Conservation (phyloP, 2,888 invertebrate species). For the Sinopyrophorus schimmeli region DNA sequence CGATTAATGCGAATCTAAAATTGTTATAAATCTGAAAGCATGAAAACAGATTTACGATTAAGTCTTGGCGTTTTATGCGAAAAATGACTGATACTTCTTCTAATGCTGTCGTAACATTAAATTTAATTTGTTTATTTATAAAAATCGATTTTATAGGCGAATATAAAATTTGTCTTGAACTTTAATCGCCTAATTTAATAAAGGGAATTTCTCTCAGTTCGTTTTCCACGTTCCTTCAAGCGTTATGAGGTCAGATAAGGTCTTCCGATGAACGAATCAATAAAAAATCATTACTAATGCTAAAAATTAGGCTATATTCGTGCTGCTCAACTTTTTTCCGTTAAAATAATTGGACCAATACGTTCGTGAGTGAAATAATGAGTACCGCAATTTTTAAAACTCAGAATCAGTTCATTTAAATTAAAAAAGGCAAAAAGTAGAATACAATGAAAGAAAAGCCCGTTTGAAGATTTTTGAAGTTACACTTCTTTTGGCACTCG, state of each 20-base stretch:
- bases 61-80: constrained; percentile 11
- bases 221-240: constrained; percentile 1
- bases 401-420: too few relatives aligned
- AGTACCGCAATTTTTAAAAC: too few relatives aligned
- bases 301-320: too few relatives aligned
- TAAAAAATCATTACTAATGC: not conserved
- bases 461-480: too few relatives aligned
- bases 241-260: constrained; percentile 3
- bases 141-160: not conserved
- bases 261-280: constrained; percentile 1
- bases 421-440: too few relatives aligned
- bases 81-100: not conserved
- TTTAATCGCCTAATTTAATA: constrained; percentile 1
- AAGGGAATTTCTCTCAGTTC: not conserved
- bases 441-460: too few relatives aligned
- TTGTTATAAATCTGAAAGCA: constrained; percentile 12
- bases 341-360: too few relatives aligned
- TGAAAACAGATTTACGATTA: constrained; percentile 11
- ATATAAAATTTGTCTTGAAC: not conserved
- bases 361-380: too few relatives aligned
- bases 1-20: constrained; percentile 13
- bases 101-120: not conserved
- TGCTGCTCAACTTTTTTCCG: too few relatives aligned
- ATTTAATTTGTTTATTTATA: not conserved
- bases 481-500: too few relatives aligned